Evolutionary conservation across 2,113 vertebrate species (phyloP).

Genomic region (Marmota monax): DNA sequence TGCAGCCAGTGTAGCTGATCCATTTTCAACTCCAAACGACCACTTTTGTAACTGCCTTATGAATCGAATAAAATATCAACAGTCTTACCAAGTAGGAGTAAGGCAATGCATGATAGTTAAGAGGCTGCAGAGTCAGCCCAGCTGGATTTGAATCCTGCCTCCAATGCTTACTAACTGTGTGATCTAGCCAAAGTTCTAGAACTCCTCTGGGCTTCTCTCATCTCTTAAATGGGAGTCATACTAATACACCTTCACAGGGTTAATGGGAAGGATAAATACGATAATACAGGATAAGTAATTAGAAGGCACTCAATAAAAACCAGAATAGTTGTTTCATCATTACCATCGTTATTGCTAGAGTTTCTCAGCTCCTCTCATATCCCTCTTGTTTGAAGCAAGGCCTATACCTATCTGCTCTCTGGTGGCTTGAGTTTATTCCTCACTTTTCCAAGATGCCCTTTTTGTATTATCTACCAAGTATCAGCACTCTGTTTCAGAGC

Average conservation of each 20-base stretch:
- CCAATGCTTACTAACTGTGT: neutral
- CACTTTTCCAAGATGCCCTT: neutral
- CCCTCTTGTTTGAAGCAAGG: neutral
- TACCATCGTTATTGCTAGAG: neutral
- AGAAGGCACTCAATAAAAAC: constrained; percentile 3
- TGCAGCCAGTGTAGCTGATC: neutral
- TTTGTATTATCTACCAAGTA: neutral
- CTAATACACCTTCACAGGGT: neutral
- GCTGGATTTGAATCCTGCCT: neutral
- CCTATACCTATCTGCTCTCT: neutral
- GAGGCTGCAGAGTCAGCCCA: neutral
- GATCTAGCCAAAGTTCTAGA: neutral
- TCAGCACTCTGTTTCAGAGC: neutral
- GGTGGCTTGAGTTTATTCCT: neutral
- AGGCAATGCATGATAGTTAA: neutral
- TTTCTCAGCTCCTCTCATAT: neutral
- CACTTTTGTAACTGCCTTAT: neutral
- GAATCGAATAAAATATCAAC: neutral
- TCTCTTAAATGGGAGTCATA: neutral
- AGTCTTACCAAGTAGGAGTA: neutral
- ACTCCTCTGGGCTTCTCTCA: neutral
- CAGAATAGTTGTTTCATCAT: neutral
- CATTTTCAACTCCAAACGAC: neutral
- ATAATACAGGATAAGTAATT: neutral
- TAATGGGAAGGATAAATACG: neutral